Percentiles rank a stretch among this genome's conserved stretches.
Conservation (phyloP, 2,888 invertebrate species). For the Drosophila fungiperda region DNA sequence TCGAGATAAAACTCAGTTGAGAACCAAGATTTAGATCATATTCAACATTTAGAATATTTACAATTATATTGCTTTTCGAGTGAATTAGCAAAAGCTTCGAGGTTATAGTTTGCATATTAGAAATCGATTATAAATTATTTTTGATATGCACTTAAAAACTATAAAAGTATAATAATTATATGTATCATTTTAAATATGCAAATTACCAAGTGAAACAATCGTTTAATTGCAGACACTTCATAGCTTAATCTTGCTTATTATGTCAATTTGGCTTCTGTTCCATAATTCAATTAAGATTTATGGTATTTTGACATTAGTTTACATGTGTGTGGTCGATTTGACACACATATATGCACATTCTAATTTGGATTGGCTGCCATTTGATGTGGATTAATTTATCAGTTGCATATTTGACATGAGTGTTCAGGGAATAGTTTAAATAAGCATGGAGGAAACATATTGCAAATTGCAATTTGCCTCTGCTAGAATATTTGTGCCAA, state of each 20-base stretch:
- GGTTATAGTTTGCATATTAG: not conserved
- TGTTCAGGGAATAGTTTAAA: too few relatives aligned
- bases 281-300: not conserved
- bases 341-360: not conserved
- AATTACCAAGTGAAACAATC: not conserved
- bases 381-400: too few relatives aligned
- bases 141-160: not conserved
- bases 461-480: too few relatives aligned
- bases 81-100: not conserved
- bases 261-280: not conserved
- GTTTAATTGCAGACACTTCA: too few relatives aligned
- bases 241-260: too few relatives aligned
- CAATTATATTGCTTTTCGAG: not conserved
- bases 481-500: not conserved
- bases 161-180: not conserved
- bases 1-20: not conserved
- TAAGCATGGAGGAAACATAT: too few relatives aligned
- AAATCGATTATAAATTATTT: not conserved
- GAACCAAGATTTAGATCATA: not conserved
- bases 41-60: not conserved
- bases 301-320: not conserved
- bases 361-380: not conserved
- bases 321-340: not conserved
- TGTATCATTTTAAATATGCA: not conserved
- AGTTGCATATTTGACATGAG: too few relatives aligned